Evolutionary conservation across 2,113 vertebrate genomes (phyloP).

Genomic region (Mus spicilegus): DNA sequence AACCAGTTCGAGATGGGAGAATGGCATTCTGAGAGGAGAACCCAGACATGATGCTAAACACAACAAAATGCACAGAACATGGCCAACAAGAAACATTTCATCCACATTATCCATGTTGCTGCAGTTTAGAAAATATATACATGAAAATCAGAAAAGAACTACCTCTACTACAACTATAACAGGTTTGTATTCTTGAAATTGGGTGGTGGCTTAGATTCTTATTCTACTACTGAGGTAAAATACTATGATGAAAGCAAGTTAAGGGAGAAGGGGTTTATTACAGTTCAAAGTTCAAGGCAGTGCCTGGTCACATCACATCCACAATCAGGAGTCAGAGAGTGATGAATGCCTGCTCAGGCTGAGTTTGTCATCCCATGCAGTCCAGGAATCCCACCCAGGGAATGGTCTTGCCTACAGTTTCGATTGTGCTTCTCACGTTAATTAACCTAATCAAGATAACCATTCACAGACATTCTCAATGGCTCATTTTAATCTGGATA

Average conservation of each 20-base stretch:
- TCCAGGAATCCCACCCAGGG: background rate
- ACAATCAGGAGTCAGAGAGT: background rate
- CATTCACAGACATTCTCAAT: background rate
- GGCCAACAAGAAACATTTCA: background rate
- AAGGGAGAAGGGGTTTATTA: background rate
- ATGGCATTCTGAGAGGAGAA: background rate
- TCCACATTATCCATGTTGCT: background rate
- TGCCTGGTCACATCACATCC: background rate
- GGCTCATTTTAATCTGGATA: conserved; percentile 9
- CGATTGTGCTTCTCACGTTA: background rate
- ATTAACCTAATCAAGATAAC: background rate
- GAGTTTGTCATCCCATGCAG: background rate
- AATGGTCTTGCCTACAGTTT: background rate
- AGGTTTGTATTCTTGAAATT: background rate
- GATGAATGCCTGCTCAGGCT: background rate
- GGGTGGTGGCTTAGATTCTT: background rate
- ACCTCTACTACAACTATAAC: too few species aligned
- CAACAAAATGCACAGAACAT: too few species aligned
- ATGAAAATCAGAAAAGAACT: background rate
- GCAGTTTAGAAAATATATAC: background rate
- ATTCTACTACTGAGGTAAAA: background rate
- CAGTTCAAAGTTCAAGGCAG: background rate
- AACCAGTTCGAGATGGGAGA: too few species aligned
- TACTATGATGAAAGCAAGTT: background rate
- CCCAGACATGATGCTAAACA: background rate